Conservation (phyloP, 2,888 invertebrate genomes). For the Cheilosia impressa region DNA sequence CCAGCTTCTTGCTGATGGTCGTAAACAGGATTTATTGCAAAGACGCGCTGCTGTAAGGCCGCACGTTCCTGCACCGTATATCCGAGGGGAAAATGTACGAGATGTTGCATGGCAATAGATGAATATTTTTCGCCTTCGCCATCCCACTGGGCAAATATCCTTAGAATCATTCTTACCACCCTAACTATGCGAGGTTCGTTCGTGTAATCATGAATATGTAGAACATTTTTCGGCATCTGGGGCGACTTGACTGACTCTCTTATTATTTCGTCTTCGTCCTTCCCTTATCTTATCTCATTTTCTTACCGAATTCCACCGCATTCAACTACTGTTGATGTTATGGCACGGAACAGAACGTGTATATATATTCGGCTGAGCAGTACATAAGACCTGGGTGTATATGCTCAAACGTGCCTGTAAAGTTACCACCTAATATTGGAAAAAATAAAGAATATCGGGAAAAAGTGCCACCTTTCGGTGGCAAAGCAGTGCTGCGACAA, state of each 20-base stretch:
- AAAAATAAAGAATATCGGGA: constrained; percentile 26
- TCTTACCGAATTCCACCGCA: constrained; percentile 47
- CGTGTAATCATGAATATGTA: constrained; percentile 75
- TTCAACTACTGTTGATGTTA: constrained; percentile 22
- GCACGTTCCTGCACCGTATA: constrained; percentile 77
- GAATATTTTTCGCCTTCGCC: constrained; percentile 71
- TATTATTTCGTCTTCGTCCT: constrained; percentile 52
- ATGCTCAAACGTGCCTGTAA: constrained; percentile 69
- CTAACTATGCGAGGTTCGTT: constrained; percentile 40
- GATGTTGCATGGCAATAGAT: constrained; percentile 52
- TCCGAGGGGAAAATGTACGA: constrained; percentile 13
- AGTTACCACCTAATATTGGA: constrained; percentile 72
- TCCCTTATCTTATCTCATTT: constrained; percentile 66
- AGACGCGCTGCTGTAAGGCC: constrained; percentile 82
- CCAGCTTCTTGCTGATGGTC: constrained; percentile 78
- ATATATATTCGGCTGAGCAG: constrained; percentile 25
- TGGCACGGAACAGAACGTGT: constrained; percentile 8
- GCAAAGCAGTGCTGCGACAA: constrained; percentile 43
- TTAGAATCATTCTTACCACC: constrained; percentile 66
- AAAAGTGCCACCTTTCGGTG: constrained; percentile 52
- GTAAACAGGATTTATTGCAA: constrained; percentile 83
- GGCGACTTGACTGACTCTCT: constrained; percentile 56
- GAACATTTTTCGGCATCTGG: constrained; percentile 74
- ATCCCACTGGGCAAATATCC: constrained; percentile 73
- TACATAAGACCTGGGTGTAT: constrained; percentile 61